phyloP scores from a whole-genome alignment of 2,113 vertebrate genomes.

The Pluvianellus socialis region DNA sequence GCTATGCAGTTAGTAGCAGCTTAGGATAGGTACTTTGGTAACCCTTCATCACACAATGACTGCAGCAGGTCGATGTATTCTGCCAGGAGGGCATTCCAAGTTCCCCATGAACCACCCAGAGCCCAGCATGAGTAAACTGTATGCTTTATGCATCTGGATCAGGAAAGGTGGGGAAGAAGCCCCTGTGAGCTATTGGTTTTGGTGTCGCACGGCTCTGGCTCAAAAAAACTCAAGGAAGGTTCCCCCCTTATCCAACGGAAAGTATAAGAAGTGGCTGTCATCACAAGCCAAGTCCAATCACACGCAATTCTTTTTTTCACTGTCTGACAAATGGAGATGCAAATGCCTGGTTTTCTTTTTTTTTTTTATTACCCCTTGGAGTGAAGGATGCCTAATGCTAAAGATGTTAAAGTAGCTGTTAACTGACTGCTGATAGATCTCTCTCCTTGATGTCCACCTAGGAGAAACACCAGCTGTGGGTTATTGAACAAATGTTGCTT shows the following conservation, averaged over 20 bases:
- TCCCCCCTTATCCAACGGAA: neutral
- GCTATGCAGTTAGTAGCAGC: neutral
- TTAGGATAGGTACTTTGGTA: neutral
- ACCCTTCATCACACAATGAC: neutral
- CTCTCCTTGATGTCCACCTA: neutral
- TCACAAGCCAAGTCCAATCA: neutral
- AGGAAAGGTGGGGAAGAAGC: neutral
- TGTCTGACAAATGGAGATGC: neutral
- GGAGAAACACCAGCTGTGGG: neutral
- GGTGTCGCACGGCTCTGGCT: neutral
- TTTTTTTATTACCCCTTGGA: neutral
- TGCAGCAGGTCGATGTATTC: neutral
- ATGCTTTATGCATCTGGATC: neutral
- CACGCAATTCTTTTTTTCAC: neutral
- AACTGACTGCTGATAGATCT: neutral
- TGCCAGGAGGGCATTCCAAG: neutral
- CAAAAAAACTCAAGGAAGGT: neutral
- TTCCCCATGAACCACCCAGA: neutral
- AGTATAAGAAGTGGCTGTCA: neutral
- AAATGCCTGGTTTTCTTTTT: neutral
- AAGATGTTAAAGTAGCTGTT: neutral
- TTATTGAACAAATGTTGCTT: neutral
- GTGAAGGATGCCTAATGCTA: neutral
- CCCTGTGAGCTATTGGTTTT: neutral
- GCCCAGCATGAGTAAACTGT: neutral